Evolutionary conservation across 2,888 invertebrate species (phyloP).

Genomic region (Anthophora plumipes): DNA sequence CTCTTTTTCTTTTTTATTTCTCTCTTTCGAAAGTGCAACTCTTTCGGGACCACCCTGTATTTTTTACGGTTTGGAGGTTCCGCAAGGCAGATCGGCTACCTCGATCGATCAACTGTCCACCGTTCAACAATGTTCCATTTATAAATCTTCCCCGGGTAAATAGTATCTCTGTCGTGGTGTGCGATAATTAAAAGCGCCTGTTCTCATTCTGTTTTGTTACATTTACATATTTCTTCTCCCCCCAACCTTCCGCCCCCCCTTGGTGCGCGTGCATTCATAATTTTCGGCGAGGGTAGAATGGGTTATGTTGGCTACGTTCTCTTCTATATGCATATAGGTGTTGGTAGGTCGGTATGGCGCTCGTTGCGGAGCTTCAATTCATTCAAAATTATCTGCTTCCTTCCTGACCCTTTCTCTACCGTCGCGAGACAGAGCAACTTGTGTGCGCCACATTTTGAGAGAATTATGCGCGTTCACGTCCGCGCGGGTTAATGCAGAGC

Average conservation of each 20-base stretch:
- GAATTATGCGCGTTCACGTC: slow-evolving; percentile 71
- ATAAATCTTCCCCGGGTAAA: slow-evolving; percentile 6
- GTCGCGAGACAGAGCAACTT: slow-evolving; percentile 65
- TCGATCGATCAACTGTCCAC: slow-evolving; percentile 32
- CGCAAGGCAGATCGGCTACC: slow-evolving; percentile 1
- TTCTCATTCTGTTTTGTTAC: slow-evolving; percentile 32
- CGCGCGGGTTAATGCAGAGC: slow-evolving; percentile 68
- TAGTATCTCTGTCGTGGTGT: background rate
- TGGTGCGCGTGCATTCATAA: slow-evolving; percentile 26
- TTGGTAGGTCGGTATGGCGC: slow-evolving; percentile 37
- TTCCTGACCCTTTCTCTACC: slow-evolving; percentile 70
- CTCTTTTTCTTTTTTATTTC: too few relatives aligned
- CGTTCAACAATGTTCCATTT: background rate
- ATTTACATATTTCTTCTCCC: slow-evolving; percentile 40
- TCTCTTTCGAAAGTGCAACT: too few relatives aligned
- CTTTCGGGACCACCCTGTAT: background rate
- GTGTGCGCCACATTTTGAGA: slow-evolving; percentile 70
- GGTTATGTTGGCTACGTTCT: background rate
- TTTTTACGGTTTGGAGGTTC: slow-evolving; percentile 42
- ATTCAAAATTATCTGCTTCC: slow-evolving; percentile 72
- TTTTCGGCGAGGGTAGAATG: slow-evolving; percentile 16
- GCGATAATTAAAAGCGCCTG: slow-evolving; percentile 21
- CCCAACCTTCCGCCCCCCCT: too few relatives aligned
- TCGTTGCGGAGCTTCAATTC: slow-evolving; percentile 65
- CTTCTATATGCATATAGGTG: slow-evolving; percentile 19